phyloP scores from a whole-genome alignment of 2,113 vertebrate species.

The Cololabis saira region DNA sequence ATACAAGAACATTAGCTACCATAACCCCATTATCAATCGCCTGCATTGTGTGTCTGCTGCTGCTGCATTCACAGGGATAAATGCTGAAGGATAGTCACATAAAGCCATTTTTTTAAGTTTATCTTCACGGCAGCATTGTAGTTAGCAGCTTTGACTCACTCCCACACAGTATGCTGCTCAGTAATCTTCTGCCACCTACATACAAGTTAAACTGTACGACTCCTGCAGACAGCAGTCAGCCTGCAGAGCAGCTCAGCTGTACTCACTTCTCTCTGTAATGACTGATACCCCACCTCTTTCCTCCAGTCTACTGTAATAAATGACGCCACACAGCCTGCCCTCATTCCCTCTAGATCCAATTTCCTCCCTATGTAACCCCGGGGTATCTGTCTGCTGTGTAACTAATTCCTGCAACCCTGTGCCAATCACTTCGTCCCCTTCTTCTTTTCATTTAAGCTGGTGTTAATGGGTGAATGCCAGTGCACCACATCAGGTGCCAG shows the following conservation, averaged over 20 bases:
- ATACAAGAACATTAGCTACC: constrained; percentile 16
- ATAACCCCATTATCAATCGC: constrained; percentile 7
- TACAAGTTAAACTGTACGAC: constrained; percentile 31
- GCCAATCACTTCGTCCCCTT: constrained; percentile 56
- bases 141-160: constrained; percentile 34
- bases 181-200: constrained; percentile 52
- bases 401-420: constrained; percentile 44
- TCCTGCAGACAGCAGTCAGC: constrained; percentile 50
- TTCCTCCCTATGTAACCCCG: constrained; percentile 50
- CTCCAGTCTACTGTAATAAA: constrained; percentile 54
- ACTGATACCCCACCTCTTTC: constrained; percentile 39
- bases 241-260: constrained; percentile 48
- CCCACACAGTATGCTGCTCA: constrained; percentile 38
- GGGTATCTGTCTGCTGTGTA: constrained; percentile 40
- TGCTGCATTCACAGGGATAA: neutral
- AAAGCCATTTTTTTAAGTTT: constrained; percentile 14
- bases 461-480: constrained; percentile 44
- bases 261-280: constrained; percentile 46
- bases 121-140: constrained; percentile 24
- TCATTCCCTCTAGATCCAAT: constrained; percentile 62
- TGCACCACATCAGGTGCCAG: constrained; percentile 24
- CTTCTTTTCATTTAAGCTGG: constrained; percentile 55
- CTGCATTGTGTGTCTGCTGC: neutral
- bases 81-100: constrained; percentile 4
- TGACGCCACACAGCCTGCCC: constrained; percentile 51